Evolutionary conservation across 2,113 vertebrate species (phyloP), one percentile per base, ranked within the genome.

Genomic region (Nesoenas mayeri): DNA sequence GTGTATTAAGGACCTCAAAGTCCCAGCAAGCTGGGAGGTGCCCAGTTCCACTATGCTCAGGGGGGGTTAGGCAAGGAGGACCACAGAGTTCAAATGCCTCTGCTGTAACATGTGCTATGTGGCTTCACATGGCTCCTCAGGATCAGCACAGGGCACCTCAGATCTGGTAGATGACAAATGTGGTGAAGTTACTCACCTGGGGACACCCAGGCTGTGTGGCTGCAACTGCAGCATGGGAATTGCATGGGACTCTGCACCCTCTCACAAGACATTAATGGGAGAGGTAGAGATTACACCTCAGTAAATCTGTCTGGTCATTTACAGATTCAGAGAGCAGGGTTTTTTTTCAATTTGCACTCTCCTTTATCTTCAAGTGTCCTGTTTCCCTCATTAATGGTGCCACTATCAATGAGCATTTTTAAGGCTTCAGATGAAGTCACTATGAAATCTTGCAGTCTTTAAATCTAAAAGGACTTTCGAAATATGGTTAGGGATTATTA

Each of bases 381-480:
- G 15, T 44, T 94, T 87, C 44, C 28, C 28, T 66, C 2, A 2
- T 22, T 26, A 65, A 61, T 1, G 17, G n/a, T 67, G 40, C 29
- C 18, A 15, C 38, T 74, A 44, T 51, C 0, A 2, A 15, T n/a
- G 34, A 91, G 15, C 21, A 47, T 61, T 70, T 73, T 42, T 48
- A 74, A 71, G 19, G 72, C 19, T 69, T 67, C 67, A 90, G 53
- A 78, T 40, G 12, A 77, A 79, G 12, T 83, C 32, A 60, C 26
- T 40, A 5, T 50, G 69, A 96, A 94, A 88, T 74, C 32, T 32
- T 86, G 44, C 20, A 74, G 28, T 81, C 22, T 65, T 66, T 61
- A 91, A 78, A 89, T 38, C 48, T 56, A 53, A 69, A 87, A 79
- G 62, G 50, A 38, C 5, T 51, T 62, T 54, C 53, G 15, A 38